A percentile compares a stretch with the other conserved stretches of the same genome.
Conservation (phyloP, 1,140 invertebrate genomes). For the Oedothorax gibbosus region DNA sequence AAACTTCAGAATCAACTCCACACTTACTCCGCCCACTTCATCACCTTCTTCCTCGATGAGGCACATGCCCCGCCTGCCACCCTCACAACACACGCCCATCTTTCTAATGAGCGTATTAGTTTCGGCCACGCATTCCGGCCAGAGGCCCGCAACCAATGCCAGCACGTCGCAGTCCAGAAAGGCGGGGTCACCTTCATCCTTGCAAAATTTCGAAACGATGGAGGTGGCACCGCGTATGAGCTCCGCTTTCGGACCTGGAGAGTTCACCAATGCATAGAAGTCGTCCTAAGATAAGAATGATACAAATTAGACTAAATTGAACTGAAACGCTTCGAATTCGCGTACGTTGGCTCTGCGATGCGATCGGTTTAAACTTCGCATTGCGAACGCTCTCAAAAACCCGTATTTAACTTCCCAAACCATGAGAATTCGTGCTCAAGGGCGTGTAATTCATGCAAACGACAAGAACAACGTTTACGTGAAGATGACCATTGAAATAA, state of each 20-base stretch:
- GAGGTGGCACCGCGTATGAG: not conserved
- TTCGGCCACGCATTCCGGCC: not conserved
- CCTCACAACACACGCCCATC: not conserved
- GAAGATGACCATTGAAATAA: too few species aligned
- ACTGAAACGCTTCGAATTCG: too few species aligned
- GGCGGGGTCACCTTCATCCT: not conserved
- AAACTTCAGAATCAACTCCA: not conserved
- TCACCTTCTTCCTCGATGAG: not conserved
- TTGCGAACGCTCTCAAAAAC: too few species aligned
- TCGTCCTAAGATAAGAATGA: not conserved
- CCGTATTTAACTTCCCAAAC: too few species aligned
- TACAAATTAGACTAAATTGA: not conserved
- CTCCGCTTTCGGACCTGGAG: not conserved
- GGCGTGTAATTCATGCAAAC: too few species aligned
- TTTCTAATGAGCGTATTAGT: not conserved
- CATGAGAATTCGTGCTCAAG: too few species aligned
- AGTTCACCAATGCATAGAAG: not conserved
- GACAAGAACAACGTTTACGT: too few species aligned
- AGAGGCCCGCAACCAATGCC: not conserved
- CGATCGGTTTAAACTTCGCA: too few species aligned
- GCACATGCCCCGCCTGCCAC: too few species aligned
- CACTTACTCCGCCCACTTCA: too few species aligned
- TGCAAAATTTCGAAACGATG: not conserved
- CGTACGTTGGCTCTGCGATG: too few species aligned
- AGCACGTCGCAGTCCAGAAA: conserved; percentile 30